phyloP scores from a whole-genome alignment of 2,113 vertebrate genomes.

The Eonycteris spelaea region DNA sequence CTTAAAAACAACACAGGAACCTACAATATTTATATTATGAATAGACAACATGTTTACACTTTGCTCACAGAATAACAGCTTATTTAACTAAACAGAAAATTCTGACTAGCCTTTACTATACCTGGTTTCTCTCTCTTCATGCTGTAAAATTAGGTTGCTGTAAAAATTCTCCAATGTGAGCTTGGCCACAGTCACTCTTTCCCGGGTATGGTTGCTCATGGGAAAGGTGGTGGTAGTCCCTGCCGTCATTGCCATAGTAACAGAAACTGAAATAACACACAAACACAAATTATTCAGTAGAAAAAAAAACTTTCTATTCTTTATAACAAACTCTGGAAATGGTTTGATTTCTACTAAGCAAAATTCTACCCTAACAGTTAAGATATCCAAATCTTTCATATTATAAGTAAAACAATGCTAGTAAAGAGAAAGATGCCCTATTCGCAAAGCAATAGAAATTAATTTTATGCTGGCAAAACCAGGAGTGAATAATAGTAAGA shows the following conservation, averaged over 20 bases:
- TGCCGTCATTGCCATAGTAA: constrained; percentile 97
- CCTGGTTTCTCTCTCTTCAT: constrained; percentile 98
- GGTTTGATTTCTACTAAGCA: neutral
- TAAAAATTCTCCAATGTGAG: constrained; percentile 99
- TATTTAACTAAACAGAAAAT: neutral
- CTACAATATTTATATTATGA: neutral
- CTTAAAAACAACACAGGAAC: neutral
- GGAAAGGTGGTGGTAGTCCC: constrained; percentile 92
- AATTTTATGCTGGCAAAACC: constrained; percentile 44
- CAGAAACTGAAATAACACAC: constrained; percentile 79
- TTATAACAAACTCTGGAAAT: constrained; percentile 26
- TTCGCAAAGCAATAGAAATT: constrained; percentile 14
- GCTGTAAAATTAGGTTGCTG: constrained; percentile 97
- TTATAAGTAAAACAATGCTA: constrained; percentile 25
- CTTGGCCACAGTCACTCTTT: constrained; percentile 98
- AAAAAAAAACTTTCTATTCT: neutral
- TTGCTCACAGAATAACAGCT: neutral
- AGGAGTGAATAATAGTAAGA: constrained; percentile 47
- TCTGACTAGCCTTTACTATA: constrained; percentile 61
- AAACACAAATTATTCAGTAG: constrained; percentile 62
- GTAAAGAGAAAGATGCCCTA: neutral
- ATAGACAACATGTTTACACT: neutral
- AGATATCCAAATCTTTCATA: neutral
- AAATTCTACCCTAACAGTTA: neutral
- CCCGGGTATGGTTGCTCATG: constrained; percentile 99